phyloP scores from a whole-genome alignment of 2,888 invertebrate genomes.

The Crossocerus cetratus region DNA sequence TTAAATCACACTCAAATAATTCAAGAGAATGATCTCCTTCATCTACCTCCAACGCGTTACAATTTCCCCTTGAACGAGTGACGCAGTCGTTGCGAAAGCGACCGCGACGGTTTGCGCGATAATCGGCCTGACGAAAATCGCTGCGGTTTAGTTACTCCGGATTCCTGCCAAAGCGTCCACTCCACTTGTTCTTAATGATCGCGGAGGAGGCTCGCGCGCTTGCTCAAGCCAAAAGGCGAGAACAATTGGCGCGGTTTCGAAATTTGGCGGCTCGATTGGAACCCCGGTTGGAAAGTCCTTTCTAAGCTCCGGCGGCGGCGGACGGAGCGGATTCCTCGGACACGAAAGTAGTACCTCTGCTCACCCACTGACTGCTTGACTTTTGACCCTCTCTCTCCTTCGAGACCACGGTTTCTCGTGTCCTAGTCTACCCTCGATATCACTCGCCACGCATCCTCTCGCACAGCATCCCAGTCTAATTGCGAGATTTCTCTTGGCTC shows the following conservation, averaged over 20 bases:
- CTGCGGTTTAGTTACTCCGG: not conserved
- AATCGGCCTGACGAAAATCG: not conserved
- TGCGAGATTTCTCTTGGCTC: slow-evolving; percentile 63
- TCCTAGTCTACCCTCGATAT: slow-evolving; percentile 28
- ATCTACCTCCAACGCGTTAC: not conserved
- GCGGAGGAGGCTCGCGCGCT: too few species aligned
- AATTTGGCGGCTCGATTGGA: slow-evolving; percentile 4
- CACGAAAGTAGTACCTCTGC: slow-evolving; percentile 68
- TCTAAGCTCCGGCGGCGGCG: too few species aligned
- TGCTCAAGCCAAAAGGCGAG: too few species aligned
- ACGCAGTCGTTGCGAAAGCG: not conserved
- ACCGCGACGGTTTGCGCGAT: not conserved
- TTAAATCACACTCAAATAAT: not conserved
- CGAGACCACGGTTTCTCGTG: slow-evolving; percentile 16
- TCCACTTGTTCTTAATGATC: too few species aligned
- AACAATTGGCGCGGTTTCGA: too few species aligned
- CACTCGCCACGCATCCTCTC: slow-evolving; percentile 16
- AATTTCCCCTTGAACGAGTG: not conserved
- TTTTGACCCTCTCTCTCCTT: slow-evolving; percentile 61
- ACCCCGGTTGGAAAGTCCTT: too few species aligned
- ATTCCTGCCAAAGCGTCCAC: too few species aligned
- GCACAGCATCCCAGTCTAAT: slow-evolving; percentile 52
- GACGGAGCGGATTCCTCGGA: not conserved
- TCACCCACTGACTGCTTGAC: slow-evolving; percentile 73
- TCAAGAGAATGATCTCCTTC: not conserved